Conservation (phyloP, 2,888 invertebrate species). For the Brassicogethes aeneus region DNA sequence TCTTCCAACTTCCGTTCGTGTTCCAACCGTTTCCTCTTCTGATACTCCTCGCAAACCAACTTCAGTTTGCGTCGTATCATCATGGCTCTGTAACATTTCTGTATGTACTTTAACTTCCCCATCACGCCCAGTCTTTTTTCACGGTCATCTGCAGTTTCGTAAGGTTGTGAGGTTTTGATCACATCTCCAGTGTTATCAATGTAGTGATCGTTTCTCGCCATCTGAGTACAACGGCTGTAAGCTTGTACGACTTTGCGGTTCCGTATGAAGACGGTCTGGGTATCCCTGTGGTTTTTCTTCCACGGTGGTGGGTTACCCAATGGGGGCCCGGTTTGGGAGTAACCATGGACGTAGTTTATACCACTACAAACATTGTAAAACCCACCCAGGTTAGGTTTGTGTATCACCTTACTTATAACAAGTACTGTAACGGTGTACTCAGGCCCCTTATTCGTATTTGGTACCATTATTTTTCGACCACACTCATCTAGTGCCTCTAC, state of each 20-base stretch:
- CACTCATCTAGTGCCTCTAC: no score
- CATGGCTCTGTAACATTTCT: constrained; percentile 52
- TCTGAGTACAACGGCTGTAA: constrained; percentile 54
- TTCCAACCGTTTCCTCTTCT: constrained; percentile 45
- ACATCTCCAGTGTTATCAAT: constrained; percentile 56
- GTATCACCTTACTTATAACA: constrained; percentile 49
- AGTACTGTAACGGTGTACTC: constrained; percentile 47
- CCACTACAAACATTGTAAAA: constrained; percentile 64
- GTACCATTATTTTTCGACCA: no score
- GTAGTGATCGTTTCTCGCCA: constrained; percentile 47
- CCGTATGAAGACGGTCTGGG: constrained; percentile 52
- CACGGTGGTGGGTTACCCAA: constrained; percentile 45
- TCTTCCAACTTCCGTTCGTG: constrained; percentile 42
- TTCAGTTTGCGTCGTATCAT: constrained; percentile 46
- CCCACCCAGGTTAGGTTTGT: constrained; percentile 75
- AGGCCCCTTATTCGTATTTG: no score
- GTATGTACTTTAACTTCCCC: constrained; percentile 48
- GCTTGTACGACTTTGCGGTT: constrained; percentile 47
- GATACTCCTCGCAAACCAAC: constrained; percentile 43
- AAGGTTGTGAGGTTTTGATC: constrained; percentile 51
- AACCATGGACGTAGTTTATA: constrained; percentile 70
- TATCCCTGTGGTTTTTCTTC: constrained; percentile 49
- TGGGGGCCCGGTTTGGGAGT: constrained; percentile 68
- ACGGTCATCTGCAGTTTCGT: constrained; percentile 58
- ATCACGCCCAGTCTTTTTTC: constrained; percentile 48